Base-by-base conservation (phyloP, 1,140 invertebrate species). In the Plutomurus gul region DNA sequence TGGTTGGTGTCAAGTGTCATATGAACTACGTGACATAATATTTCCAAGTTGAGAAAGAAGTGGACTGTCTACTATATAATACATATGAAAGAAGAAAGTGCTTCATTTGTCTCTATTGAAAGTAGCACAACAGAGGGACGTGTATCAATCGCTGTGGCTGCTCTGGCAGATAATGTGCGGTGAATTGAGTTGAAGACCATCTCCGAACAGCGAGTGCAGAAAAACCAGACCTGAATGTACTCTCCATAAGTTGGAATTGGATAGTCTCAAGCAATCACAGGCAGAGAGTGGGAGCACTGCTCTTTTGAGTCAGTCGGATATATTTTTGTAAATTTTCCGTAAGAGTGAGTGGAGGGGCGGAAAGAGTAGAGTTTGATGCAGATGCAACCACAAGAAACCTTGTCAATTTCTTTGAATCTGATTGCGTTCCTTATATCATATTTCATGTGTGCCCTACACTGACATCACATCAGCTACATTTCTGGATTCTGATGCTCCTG, bases 331-430 rank as follows among this genome's bases (percentile, higher is more conserved):
- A n/a, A n/a, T n/a, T n/a, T n/a, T n/a, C 43, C 20, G 40, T 47
- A 75, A 43, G 36, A 11, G 27, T 65, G 11, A 65, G 25, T 30
- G 51, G 22, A 56, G 5, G 56, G 36, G 56, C 30, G 39, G 72
- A 47, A 47, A 51, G 65, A 78, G 65, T 78, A 22, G 39, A 78
- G 20, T 72, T 72, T 77, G 75, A 78, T 78, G 65, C 76, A 78
- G 76, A 78, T 78, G 77, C 49, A 43, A 51, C 70, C 70, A 33
- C 56, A 65, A 65, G 56, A 65, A 65, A 37, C 40, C 76, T 51
- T 78, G 76, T 79, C 77, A 79, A 79, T 79, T 75, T 51, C 60
- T 79, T 39, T 51, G 49, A 78, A 79, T 76, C 79, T 51, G 74
- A 72, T 80, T 76, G 20, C 40, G 72, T 56, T 80, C 36, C 56